A percentile compares a stretch with the other conserved stretches of the same genome.
These are phyloP conservation scores for Vesta saturnalis DNA, from an alignment of 2,888 invertebrate genomes.

Conservation along the genomic window DNA sequence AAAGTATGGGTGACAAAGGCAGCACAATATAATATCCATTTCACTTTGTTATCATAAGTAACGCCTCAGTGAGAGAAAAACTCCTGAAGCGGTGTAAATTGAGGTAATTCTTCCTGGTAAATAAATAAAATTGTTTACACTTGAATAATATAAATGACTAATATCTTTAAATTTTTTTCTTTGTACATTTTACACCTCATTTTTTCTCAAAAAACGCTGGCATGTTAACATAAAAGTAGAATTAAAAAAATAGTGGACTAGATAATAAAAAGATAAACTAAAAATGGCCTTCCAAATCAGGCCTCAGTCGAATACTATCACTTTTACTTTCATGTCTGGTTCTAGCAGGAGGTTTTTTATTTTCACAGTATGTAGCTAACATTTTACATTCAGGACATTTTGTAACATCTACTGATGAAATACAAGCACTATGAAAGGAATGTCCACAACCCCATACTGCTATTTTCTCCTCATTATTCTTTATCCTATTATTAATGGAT, in stretches of 20 bases:
- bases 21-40: constrained; percentile 74
- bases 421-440: constrained; percentile 53
- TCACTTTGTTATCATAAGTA: constrained; percentile 57
- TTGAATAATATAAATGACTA: constrained; percentile 26
- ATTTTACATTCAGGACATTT: constrained; percentile 56
- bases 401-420: constrained; percentile 45
- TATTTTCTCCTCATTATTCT: constrained; percentile 48
- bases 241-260: constrained; percentile 18
- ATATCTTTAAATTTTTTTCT: constrained; percentile 8
- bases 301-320: constrained; percentile 47
- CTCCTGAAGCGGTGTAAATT: too few relatives aligned
- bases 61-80: neutral
- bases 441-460: constrained; percentile 60
- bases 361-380: constrained; percentile 46
- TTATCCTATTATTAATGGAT: constrained; percentile 48
- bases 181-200: constrained; percentile 16
- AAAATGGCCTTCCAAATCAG: constrained; percentile 61
- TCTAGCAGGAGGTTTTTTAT: constrained; percentile 26
- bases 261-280: constrained; percentile 40
- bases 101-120: too few relatives aligned
- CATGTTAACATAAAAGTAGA: neutral
- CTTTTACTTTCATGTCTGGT: constrained; percentile 21
- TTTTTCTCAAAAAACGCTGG: neutral
- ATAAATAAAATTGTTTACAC: constrained; percentile 31
- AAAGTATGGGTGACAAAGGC: too few relatives aligned